Evolutionary conservation across 37 sponge, comb jelly and placozoan genomes (phyloP), one percentile per base, ranked within the genome.

Genomic region (Diacarnus erythraeanus): DNA sequence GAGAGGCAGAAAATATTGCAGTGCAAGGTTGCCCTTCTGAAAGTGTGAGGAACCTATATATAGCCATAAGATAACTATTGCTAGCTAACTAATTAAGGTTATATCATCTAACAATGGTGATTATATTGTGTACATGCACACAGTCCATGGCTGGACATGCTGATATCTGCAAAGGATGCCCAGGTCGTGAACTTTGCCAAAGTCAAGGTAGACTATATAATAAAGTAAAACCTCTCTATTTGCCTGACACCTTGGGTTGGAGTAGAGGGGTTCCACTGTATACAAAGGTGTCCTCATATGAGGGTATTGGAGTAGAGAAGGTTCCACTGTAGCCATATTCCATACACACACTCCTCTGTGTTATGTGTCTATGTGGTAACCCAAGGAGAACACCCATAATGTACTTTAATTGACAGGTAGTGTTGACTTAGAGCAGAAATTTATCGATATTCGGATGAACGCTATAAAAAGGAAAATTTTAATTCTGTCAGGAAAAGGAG

Each of bases 401-500:
- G 38, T n/a, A 42, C 4, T 8, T 29, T 22, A 31, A 42, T n/a
- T 73, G 23, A 26, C 30, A 78, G 94, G 81, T 59, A 75, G 69
- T 33, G 56, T 25, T 60, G 97, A 92, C 77, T 80, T 79, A 35
- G 97, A 96, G 59, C 97, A 96, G 78, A 87, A 89, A 58, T 84
- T 83, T 34, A 93, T 96, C 70, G 91, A 96, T 57, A 82, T 91
- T 18, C 80, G 97, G 57, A 96, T 96, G 97, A 93, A 88, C 44
- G 97, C 97, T 36, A 74, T 87, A 33, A 87, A 71, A 71, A 79
- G 80, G 47, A 92, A 90, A 43, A 80, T 96, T 22, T 23, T 96
- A 3, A 60, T 96, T 22, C 38, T 96, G 54, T 96, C 97, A 12
- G 97, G 94, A 43, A 96, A 96, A 80, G 97, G 97, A 77, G 95